phyloP scores from a whole-genome alignment of 2,888 invertebrate genomes.

The Sesamia inferens region DNA sequence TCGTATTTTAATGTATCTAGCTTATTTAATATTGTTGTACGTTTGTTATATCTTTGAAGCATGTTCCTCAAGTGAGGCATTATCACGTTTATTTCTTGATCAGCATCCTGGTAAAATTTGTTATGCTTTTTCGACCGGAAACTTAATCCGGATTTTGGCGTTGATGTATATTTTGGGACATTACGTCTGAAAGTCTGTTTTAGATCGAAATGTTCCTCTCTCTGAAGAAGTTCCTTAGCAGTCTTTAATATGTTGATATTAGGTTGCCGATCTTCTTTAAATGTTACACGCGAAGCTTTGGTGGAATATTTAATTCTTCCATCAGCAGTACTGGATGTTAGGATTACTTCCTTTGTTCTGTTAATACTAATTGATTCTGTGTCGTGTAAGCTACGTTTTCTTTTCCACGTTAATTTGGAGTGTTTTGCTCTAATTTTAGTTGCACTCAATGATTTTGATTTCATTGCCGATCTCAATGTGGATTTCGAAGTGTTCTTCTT shows the following conservation, averaged over 20 bases:
- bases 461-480: slow-evolving; percentile 19
- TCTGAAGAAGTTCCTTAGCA: slow-evolving; percentile 29
- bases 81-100: background rate
- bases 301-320: slow-evolving; percentile 27
- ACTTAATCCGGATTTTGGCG: slow-evolving; percentile 4
- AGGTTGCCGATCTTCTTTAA: slow-evolving; percentile 22
- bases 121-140: background rate
- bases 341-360: slow-evolving; percentile 1
- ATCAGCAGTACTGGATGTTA: slow-evolving; percentile 17
- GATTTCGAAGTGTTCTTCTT: slow-evolving; percentile 23
- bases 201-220: background rate
- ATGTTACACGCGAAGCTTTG: slow-evolving; percentile 32
- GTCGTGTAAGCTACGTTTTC: slow-evolving; percentile 27
- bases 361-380: slow-evolving; percentile 3
- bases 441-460: slow-evolving; percentile 52
- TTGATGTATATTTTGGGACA: slow-evolving; percentile 19
- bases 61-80: slow-evolving; percentile 16
- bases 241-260: slow-evolving; percentile 14
- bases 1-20: background rate
- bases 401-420: slow-evolving; percentile 19
- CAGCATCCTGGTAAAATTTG: background rate
- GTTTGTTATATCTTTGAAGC: slow-evolving; percentile 20
- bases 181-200: background rate
- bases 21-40: background rate
- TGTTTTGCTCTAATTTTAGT: slow-evolving; percentile 30